Conservation (phyloP, 1,140 invertebrate genomes). For the Dinoponera quadriceps region DNA sequence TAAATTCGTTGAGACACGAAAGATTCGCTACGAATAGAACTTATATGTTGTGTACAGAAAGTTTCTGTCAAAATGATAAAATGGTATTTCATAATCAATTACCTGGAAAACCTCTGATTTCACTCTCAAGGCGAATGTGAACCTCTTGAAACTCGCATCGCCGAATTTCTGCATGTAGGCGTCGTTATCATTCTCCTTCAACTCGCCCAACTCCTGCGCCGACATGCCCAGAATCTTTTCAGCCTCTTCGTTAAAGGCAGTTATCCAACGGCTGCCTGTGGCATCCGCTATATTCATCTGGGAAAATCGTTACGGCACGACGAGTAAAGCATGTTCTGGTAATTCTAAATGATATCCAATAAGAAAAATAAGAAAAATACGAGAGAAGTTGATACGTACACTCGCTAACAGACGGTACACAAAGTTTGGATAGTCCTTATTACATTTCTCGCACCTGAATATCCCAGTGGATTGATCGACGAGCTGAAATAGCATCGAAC, state of each 20-base stretch:
- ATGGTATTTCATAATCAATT: slow-evolving; percentile 51
- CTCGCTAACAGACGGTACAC: slow-evolving; percentile 93
- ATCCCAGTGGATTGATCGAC: slow-evolving; percentile 94
- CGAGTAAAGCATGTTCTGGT: slow-evolving; percentile 46
- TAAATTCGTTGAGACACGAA: slow-evolving; percentile 11
- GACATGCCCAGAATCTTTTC: slow-evolving; percentile 92
- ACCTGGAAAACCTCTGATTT: slow-evolving; percentile 95
- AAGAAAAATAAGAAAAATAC: background rate
- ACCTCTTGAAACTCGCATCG: slow-evolving; percentile 92
- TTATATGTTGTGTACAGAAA: slow-evolving; percentile 40
- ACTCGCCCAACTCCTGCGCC: slow-evolving; percentile 92
- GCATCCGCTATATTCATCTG: slow-evolving; percentile 93
- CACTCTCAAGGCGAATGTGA: slow-evolving; percentile 92
- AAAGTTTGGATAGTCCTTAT: slow-evolving; percentile 93
- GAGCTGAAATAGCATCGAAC: slow-evolving; percentile 82
- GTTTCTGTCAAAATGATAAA: background rate
- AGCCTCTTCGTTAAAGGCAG: slow-evolving; percentile 95
- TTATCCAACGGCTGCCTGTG: slow-evolving; percentile 93
- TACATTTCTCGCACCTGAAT: slow-evolving; percentile 98
- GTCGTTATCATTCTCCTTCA: slow-evolving; percentile 88
- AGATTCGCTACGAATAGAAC: background rate
- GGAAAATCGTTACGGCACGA: slow-evolving; percentile 72
- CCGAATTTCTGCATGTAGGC: slow-evolving; percentile 89
- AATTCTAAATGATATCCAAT: background rate
- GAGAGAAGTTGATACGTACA: slow-evolving; percentile 86